Evolutionary conservation across 2,888 invertebrate genomes (phyloP).

Genomic region (Ashinkailepas kermadecensis): DNA sequence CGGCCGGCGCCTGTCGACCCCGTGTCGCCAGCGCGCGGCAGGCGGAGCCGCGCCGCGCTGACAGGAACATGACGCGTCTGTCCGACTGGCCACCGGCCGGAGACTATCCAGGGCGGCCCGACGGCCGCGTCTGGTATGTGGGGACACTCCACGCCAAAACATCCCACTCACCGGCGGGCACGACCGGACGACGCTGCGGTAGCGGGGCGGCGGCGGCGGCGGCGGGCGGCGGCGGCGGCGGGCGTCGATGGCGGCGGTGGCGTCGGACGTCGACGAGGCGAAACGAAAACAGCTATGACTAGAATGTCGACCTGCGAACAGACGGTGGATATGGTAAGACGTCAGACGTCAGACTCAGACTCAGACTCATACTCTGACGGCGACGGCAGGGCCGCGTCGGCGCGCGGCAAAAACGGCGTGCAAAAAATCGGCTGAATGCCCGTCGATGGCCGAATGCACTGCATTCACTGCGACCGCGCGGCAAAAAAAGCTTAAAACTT

Average conservation of each 20-base stretch:
- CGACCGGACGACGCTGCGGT: too few species aligned
- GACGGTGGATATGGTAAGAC: neutral
- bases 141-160: too few species aligned
- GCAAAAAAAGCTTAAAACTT: slow-evolving; percentile 3
- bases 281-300: neutral
- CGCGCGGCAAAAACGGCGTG: neutral
- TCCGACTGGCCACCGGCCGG: neutral
- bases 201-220: too few species aligned
- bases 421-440: neutral
- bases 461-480: neutral
- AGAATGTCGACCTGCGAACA: neutral
- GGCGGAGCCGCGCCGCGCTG: neutral
- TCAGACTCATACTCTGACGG: neutral
- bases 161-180: too few species aligned
- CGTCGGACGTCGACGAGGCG: neutral
- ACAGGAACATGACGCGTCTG: neutral
- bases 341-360: neutral
- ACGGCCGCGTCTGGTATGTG: too few species aligned
- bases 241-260: neutral
- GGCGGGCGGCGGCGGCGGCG: neutral
- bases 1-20: neutral
- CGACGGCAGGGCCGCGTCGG: neutral
- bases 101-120: too few species aligned
- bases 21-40: neutral
- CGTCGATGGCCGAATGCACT: neutral